A percentile compares a stretch with the other conserved stretches of the same genome.
Conservation (phyloP, 2,888 invertebrate genomes). For the Mantis religiosa region DNA sequence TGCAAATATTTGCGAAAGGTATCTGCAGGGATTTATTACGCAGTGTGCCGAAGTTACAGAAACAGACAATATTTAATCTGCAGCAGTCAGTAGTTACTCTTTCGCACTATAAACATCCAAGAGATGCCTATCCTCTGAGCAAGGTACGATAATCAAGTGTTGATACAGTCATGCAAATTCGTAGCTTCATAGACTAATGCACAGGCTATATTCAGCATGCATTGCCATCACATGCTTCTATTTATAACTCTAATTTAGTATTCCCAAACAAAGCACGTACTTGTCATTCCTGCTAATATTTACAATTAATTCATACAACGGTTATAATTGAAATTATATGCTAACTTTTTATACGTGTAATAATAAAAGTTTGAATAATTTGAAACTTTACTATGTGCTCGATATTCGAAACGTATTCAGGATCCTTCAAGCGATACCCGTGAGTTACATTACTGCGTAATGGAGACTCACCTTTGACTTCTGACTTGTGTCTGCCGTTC, state of each 20-base stretch:
- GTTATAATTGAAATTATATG: too few species aligned
- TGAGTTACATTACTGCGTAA: too few species aligned
- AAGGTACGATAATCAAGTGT: background rate
- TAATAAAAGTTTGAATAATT: too few species aligned
- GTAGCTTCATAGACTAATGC: too few species aligned
- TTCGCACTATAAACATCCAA: background rate
- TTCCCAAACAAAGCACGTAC: background rate
- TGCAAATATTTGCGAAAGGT: background rate
- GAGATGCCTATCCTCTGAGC: background rate
- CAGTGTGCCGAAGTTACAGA: background rate
- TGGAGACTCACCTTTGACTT: too few species aligned
- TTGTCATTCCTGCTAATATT: background rate
- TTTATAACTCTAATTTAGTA: background rate
- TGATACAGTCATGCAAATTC: background rate
- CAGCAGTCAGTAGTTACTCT: background rate
- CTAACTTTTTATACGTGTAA: too few species aligned
- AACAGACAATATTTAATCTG: background rate
- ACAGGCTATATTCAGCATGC: background rate
- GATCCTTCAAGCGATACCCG: too few species aligned
- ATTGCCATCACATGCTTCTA: background rate
- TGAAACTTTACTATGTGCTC: too few species aligned
- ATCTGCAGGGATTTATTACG: background rate
- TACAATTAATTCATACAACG: too few species aligned
- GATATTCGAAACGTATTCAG: too few species aligned
- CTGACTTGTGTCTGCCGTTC: too few species aligned